Conservation (phyloP, 2,113 vertebrate genomes). For the Oreochromis niloticus region DNA sequence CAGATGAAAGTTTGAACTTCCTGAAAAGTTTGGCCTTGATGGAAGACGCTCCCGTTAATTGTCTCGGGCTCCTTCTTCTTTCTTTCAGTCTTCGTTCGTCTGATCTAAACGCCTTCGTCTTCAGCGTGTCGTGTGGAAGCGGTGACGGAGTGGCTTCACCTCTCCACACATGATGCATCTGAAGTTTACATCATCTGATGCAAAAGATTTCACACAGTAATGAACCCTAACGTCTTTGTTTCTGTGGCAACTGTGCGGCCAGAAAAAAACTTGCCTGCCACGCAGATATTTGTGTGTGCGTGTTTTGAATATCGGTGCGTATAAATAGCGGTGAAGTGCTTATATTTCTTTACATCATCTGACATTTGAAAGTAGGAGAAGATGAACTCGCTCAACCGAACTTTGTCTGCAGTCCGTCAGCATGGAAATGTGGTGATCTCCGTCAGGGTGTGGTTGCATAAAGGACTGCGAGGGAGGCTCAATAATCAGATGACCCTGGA, state of each 20-base stretch:
- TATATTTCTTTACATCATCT: background rate
- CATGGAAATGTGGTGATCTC: background rate
- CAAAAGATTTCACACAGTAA: background rate
- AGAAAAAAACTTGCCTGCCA: background rate
- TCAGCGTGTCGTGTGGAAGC: background rate
- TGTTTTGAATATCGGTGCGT: background rate
- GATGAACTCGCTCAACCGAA: background rate
- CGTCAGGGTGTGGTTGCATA: background rate
- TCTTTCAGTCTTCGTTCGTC: background rate
- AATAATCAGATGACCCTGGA: background rate
- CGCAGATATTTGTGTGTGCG: background rate
- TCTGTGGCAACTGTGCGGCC: background rate
- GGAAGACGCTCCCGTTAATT: background rate
- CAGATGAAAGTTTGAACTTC: background rate
- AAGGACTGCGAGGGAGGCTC: background rate
- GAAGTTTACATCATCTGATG: background rate
- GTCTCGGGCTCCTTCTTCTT: background rate
- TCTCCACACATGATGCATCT: background rate
- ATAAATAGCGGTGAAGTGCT: background rate
- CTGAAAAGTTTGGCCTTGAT: background rate
- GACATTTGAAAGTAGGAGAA: background rate
- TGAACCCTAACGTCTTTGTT: background rate
- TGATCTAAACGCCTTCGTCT: background rate
- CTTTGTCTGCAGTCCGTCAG: rapidly evolving
- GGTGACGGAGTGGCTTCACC: background rate